Evolutionary conservation across 1,140 invertebrate species (phyloP).

Genomic region (Ephestia elutella): DNA sequence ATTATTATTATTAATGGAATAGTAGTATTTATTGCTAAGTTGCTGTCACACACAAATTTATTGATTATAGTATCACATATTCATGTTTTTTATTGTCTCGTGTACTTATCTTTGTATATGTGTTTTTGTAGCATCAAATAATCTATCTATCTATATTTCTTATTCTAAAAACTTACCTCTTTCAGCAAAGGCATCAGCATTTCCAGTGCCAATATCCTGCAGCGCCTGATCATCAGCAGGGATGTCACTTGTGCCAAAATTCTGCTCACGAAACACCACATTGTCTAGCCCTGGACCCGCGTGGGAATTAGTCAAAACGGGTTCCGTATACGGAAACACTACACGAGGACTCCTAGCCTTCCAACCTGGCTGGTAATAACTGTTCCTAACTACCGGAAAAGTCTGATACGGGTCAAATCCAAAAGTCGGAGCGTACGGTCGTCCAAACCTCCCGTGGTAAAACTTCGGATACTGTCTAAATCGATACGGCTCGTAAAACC

Average conservation of each 20-base stretch:
- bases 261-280: constrained; percentile 77
- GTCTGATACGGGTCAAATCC: constrained; percentile 44
- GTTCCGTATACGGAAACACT: constrained; percentile 73
- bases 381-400: constrained; percentile 46
- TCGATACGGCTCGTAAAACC: constrained; percentile 52
- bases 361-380: constrained; percentile 54
- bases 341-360: constrained; percentile 75
- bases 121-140: too few relatives aligned
- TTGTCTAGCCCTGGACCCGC: constrained; percentile 67
- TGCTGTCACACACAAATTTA: too few relatives aligned
- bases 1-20: too few relatives aligned
- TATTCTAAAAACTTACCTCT: constrained; percentile 74
- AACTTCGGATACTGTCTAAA: constrained; percentile 42
- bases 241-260: constrained; percentile 74
- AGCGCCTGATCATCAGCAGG: constrained; percentile 73
- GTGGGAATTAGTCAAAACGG: constrained; percentile 69
- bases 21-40: too few relatives aligned
- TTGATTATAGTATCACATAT: too few relatives aligned
- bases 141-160: too few relatives aligned
- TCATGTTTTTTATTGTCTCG: too few relatives aligned
- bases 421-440: constrained; percentile 53
- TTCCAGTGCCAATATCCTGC: constrained; percentile 71
- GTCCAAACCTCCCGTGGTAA: constrained; percentile 53
- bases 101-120: too few relatives aligned
- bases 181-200: constrained; percentile 71